Conservation (phyloP, 2,888 invertebrate species). For the Troides oblongomaculatus region DNA sequence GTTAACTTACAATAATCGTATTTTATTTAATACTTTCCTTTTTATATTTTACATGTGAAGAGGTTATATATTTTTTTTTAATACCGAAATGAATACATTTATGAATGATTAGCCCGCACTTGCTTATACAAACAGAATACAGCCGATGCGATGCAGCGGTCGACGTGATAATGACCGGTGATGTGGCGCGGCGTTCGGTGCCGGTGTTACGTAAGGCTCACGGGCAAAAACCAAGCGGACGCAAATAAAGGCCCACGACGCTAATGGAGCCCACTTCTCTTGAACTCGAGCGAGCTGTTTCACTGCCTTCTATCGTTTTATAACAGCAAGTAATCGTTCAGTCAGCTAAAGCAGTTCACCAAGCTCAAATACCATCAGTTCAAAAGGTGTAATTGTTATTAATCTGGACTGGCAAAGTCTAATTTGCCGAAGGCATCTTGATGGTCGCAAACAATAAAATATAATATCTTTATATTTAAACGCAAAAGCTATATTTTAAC, state of each 20-base stretch:
- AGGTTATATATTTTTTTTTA: not conserved
- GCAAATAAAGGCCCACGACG: slow-evolving; percentile 36
- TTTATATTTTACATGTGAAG: not conserved
- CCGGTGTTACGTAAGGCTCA: slow-evolving; percentile 40
- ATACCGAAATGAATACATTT: not conserved
- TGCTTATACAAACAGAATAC: slow-evolving; percentile 38
- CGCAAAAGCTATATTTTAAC: too few species aligned
- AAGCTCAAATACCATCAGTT: too few species aligned
- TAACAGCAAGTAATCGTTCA: not conserved
- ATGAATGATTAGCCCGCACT: slow-evolving; percentile 11
- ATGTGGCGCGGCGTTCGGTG: slow-evolving; percentile 46
- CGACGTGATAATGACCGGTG: slow-evolving; percentile 58
- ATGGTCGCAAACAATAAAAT: too few species aligned
- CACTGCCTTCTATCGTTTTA: slow-evolving; percentile 8
- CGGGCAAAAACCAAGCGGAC: slow-evolving; percentile 38
- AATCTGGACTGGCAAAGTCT: too few species aligned
- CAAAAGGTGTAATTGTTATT: too few species aligned
- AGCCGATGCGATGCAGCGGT: slow-evolving; percentile 29
- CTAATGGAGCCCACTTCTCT: slow-evolving; percentile 31
- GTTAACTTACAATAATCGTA: not conserved
- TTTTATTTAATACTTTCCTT: not conserved
- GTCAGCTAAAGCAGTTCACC: not conserved
- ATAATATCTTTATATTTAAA: too few species aligned
- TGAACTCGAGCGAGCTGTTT: slow-evolving; percentile 17
- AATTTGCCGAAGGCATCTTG: too few species aligned